A percentile compares a stretch with the other conserved stretches of the same genome.
These are phyloP conservation scores for Lanius ludovicianus DNA, from an alignment of 2,113 vertebrate genomes.

Conservation along the genomic window DNA sequence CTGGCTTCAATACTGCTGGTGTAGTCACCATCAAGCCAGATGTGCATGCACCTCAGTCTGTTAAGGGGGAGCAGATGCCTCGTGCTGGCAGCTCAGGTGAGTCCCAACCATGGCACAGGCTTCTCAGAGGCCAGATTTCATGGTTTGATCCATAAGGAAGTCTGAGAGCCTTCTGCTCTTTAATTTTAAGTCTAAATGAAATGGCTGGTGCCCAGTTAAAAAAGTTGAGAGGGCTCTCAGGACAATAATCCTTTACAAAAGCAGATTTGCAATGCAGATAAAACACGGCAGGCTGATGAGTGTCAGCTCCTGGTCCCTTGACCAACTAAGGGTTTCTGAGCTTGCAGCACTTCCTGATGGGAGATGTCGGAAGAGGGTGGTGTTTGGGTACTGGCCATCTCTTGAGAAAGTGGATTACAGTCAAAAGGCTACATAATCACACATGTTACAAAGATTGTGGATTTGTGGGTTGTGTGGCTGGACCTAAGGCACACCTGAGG, in stretches of 20 bases:
- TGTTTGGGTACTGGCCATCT: background rate
- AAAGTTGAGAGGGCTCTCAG: background rate
- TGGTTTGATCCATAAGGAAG: background rate
- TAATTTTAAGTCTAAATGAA: background rate
- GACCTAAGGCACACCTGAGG: constrained; percentile 20
- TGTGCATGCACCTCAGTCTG: background rate
- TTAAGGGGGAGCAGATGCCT: background rate
- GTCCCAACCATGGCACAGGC: accelerated
- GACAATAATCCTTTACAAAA: background rate
- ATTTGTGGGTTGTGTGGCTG: background rate
- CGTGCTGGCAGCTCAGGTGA: background rate
- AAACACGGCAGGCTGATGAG: background rate
- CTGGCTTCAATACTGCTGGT: background rate
- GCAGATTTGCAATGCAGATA: background rate
- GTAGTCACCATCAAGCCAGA: background rate
- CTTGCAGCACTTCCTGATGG: background rate
- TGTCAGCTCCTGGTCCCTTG: background rate
- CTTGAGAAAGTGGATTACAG: background rate
- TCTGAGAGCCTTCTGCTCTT: background rate
- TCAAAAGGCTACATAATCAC: background rate
- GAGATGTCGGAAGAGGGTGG: background rate
- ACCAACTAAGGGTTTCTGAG: background rate
- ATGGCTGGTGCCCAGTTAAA: background rate
- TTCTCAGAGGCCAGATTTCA: background rate
- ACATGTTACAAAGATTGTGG: background rate